Evolutionary conservation across 1,140 invertebrate species (phyloP).

Genomic region (Caenorhabditis briggsae): DNA sequence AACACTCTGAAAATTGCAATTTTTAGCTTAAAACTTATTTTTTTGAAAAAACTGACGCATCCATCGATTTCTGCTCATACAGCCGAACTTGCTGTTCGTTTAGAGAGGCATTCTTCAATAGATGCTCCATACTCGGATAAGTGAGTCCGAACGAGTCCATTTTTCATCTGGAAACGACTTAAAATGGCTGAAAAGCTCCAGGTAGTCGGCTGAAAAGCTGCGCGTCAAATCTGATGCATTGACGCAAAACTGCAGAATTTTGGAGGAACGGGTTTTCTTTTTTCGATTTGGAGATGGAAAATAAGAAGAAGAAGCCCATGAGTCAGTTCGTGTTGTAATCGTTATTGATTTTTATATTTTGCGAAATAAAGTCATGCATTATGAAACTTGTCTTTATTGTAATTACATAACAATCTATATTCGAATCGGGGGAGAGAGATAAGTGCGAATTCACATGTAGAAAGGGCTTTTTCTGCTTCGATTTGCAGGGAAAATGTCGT

Average conservation of each 20-base stretch:
- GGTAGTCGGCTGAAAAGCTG: neutral
- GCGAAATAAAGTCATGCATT: neutral
- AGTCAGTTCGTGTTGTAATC: constrained; percentile 11
- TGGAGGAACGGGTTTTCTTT: neutral
- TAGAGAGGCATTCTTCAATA: neutral
- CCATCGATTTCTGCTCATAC: constrained; percentile 20
- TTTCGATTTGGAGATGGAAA: neutral
- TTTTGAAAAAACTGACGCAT: neutral
- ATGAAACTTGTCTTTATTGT: neutral
- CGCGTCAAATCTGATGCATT: constrained; percentile 16
- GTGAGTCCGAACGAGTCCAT: constrained; percentile 19
- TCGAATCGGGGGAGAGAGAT: no score
- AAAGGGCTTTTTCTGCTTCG: no score
- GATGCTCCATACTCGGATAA: neutral
- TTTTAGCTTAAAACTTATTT: neutral
- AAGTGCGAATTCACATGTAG: no score
- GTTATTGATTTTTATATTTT: neutral
- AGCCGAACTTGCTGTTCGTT: neutral
- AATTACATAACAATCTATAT: no score
- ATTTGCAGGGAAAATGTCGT: no score
- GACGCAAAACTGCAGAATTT: neutral
- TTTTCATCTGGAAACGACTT: neutral
- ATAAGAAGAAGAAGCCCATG: neutral
- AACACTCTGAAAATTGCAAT: constrained; percentile 10
- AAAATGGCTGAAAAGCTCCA: neutral